Conservation (phyloP, 2,113 vertebrate species). For the Hippoglossus stenolepis region DNA sequence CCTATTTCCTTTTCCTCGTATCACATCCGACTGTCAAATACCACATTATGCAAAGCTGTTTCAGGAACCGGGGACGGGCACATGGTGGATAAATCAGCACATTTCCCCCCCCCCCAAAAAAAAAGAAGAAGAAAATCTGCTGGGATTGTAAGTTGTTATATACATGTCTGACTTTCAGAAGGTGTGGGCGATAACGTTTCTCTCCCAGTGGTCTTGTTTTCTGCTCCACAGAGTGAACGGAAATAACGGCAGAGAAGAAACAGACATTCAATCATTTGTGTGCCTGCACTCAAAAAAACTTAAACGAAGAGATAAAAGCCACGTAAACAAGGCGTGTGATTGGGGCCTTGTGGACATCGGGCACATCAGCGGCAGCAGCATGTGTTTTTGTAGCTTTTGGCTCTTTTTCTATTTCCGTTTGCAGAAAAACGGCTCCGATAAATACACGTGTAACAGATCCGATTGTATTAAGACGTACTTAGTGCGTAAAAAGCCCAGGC, state of each 20-base stretch:
- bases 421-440: conserved; percentile 27
- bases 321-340: conserved; percentile 29
- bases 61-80: conserved; percentile 60
- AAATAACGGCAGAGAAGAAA: conserved; percentile 43
- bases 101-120: background rate
- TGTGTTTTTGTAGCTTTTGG: conserved; percentile 54
- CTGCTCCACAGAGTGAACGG: conserved; percentile 32
- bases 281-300: conserved; percentile 10
- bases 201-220: conserved; percentile 66
- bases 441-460: conserved; percentile 51
- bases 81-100: conserved; percentile 73
- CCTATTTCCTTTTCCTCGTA: conserved; percentile 68
- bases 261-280: conserved; percentile 27
- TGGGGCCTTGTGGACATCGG: conserved; percentile 25
- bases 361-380: conserved; percentile 8
- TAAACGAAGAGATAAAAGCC: conserved; percentile 23
- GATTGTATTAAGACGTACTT: conserved; percentile 33
- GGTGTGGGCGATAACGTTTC: conserved; percentile 61
- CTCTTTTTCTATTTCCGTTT: conserved; percentile 37
- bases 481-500: conserved; percentile 22
- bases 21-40: conserved; percentile 73
- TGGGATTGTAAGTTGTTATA: conserved; percentile 60
- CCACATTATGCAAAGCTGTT: conserved; percentile 77
- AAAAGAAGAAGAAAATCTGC: conserved; percentile 38
- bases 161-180: conserved; percentile 65